These are phyloP conservation scores for Gyps fulvus DNA, from an alignment of 2,113 vertebrate species.

Conservation along the genomic window DNA sequence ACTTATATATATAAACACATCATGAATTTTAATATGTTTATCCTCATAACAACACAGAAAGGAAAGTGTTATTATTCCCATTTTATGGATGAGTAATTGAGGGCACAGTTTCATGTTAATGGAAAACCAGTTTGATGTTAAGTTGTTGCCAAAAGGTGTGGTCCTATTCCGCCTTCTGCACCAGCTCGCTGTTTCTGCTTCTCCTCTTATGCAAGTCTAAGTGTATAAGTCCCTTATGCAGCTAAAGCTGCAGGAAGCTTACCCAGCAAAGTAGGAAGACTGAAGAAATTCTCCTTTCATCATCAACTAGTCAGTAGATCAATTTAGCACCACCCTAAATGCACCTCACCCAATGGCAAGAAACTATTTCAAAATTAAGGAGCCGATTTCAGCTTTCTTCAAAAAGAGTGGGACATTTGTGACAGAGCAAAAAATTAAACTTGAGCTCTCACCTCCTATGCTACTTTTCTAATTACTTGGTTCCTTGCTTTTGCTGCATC, in stretches of 20 bases:
- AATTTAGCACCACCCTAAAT: background rate
- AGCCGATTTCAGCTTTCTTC: background rate
- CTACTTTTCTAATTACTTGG: background rate
- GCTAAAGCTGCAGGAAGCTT: background rate
- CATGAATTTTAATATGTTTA: background rate
- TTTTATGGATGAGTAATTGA: background rate
- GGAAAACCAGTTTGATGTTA: background rate
- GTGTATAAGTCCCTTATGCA: background rate
- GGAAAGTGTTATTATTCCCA: background rate
- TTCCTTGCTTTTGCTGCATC: background rate
- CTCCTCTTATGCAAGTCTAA: background rate
- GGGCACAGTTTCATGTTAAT: background rate
- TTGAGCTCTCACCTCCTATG: background rate
- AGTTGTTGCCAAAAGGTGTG: background rate
- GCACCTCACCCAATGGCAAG: background rate
- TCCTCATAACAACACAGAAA: background rate
- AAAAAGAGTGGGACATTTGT: background rate
- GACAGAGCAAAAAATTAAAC: background rate
- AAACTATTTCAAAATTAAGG: background rate
- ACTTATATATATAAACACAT: background rate
- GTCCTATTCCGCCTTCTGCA: background rate
- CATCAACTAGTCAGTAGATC: background rate
- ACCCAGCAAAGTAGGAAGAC: background rate
- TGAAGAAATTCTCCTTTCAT: background rate
- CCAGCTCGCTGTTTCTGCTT: background rate